Conservation (phyloP, 2,113 vertebrate species). For the Zosterops hypoxanthus region DNA sequence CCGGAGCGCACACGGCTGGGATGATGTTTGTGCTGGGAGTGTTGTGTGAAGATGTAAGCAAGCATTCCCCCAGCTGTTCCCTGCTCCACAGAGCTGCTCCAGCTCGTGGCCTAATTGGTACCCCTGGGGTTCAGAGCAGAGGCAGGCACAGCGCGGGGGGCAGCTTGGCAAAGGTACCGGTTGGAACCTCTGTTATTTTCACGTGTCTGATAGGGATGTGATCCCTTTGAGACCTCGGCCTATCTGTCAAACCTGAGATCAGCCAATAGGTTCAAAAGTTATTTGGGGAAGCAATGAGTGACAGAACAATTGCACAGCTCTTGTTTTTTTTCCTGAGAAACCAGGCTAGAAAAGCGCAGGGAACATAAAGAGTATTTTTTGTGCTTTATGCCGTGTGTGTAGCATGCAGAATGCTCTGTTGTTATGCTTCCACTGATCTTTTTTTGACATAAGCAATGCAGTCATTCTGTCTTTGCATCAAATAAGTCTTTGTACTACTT, state of each 20-base stretch:
- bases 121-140: slow-evolving; percentile 6
- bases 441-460: slow-evolving; percentile 45
- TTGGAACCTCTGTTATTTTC: slow-evolving; percentile 28
- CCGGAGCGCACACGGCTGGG: accelerated
- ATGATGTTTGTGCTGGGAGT: not conserved
- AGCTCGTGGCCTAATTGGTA: slow-evolving; percentile 42
- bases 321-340: not conserved
- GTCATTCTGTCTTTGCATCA: slow-evolving; percentile 31
- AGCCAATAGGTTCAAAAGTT: slow-evolving; percentile 61
- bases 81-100: not conserved
- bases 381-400: not conserved
- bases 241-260: slow-evolving; percentile 52
- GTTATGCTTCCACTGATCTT: slow-evolving; percentile 33
- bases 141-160: not conserved
- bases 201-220: not conserved
- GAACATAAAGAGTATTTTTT: slow-evolving; percentile 7
- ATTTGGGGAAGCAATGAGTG: slow-evolving; percentile 50
- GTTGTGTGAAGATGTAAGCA: not conserved
- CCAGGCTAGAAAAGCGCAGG: not conserved
- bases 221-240: slow-evolving; percentile 53
- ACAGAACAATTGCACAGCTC: slow-evolving; percentile 41
- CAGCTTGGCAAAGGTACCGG: not conserved
- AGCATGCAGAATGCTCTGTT: slow-evolving; percentile 33
- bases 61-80: not conserved
- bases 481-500: slow-evolving; percentile 54